Conservation (phyloP, 2,888 invertebrate species). For the Ferrisia virgata region DNA sequence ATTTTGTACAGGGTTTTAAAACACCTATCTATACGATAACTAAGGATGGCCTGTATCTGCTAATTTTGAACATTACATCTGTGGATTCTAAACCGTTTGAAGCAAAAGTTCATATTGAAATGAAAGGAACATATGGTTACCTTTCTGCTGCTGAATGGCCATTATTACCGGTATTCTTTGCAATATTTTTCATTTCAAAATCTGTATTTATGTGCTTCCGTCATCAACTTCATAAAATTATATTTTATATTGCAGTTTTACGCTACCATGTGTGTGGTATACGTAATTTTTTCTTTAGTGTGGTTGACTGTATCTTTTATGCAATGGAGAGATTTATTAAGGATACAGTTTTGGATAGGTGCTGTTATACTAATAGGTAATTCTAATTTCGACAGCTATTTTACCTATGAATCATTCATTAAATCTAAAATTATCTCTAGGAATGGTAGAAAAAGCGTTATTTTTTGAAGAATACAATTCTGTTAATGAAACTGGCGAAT, state of each 20-base stretch:
- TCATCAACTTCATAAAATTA: not conserved
- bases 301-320: constrained; percentile 81
- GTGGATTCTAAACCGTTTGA: constrained; percentile 42
- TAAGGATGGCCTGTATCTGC: constrained; percentile 71
- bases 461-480: constrained; percentile 86
- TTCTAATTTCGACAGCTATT: not conserved
- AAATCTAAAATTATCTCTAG: too few relatives aligned
- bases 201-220: not conserved
- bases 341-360: constrained; percentile 96
- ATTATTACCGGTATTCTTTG: constrained; percentile 65
- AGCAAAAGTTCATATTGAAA: constrained; percentile 52
- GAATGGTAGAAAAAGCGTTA: constrained; percentile 83
- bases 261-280: constrained; percentile 83
- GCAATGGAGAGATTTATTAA: constrained; percentile 85
- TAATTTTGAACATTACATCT: constrained; percentile 58
- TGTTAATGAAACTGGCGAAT: constrained; percentile 65
- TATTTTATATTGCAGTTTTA: constrained; percentile 65
- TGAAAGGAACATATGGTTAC: constrained; percentile 69
- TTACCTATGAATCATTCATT: not conserved
- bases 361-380: constrained; percentile 71
- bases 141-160: constrained; percentile 88
- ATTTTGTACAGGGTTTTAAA: constrained; percentile 49
- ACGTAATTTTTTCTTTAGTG: constrained; percentile 73
- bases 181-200: too few relatives aligned
- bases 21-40: constrained; percentile 60